Evolutionary conservation across 37 sponge, comb jelly and placozoan species (phyloP).

Genomic region (Axinella damicornis): DNA sequence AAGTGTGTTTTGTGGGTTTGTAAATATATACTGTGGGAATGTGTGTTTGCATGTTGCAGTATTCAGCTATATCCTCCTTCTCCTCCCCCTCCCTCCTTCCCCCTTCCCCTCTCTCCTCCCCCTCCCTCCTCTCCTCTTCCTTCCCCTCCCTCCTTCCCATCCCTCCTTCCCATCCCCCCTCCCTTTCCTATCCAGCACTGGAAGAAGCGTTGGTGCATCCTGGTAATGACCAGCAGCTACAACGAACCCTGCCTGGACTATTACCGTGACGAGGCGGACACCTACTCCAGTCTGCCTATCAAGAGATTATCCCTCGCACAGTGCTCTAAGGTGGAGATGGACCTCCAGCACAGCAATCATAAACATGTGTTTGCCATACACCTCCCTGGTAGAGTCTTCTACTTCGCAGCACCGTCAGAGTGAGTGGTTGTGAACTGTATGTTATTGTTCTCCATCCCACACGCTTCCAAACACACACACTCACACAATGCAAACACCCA

Average conservation of each 20-base stretch:
- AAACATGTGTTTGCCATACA: slow-evolving; percentile 70
- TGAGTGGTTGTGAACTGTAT: slow-evolving; percentile 37
- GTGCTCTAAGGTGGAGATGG: slow-evolving; percentile 50
- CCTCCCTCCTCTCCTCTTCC: too few species aligned
- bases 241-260: slow-evolving; percentile 53
- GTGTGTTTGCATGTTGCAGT: too few species aligned
- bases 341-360: slow-evolving; percentile 42
- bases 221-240: slow-evolving; percentile 5
- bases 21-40: too few species aligned
- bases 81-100: too few species aligned
- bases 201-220: slow-evolving; percentile 55
- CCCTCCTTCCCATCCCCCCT: slow-evolving; percentile 29
- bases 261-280: slow-evolving; percentile 49
- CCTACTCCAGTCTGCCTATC: slow-evolving; percentile 30
- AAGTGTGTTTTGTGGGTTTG: too few species aligned
- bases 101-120: too few species aligned
- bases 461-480: background rate
- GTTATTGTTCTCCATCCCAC: too few species aligned
- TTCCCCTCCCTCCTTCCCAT: too few species aligned
- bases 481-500: slow-evolving; percentile 5
- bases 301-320: slow-evolving; percentile 19
- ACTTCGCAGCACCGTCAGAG: slow-evolving; percentile 74
- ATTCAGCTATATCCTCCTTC: too few species aligned
- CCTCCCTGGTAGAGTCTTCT: slow-evolving; percentile 72
- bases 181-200: slow-evolving; percentile 38